Conservation (phyloP, 2,888 invertebrate species). For the Dryobota labecula region DNA sequence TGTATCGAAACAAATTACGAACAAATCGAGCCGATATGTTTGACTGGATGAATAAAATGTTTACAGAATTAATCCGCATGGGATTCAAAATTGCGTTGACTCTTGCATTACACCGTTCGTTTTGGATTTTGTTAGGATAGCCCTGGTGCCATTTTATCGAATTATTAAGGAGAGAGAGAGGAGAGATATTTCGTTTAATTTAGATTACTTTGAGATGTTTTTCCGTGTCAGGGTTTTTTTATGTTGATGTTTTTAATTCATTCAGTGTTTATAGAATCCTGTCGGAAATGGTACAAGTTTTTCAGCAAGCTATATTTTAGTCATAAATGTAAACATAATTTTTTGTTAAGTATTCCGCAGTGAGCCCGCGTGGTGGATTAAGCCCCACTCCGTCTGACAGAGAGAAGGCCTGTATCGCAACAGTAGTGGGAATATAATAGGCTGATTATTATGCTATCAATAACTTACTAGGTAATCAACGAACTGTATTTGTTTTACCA, state of each 20-base stretch:
- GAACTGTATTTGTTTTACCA: too few relatives aligned
- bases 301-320: too few relatives aligned
- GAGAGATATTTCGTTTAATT: slow-evolving; percentile 35
- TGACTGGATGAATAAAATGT: slow-evolving; percentile 44
- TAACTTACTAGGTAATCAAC: too few relatives aligned
- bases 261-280: not conserved
- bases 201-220: slow-evolving; percentile 12
- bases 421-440: too few relatives aligned
- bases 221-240: not conserved
- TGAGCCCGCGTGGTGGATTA: too few relatives aligned
- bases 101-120: slow-evolving; percentile 28
- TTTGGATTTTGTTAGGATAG: slow-evolving; percentile 12
- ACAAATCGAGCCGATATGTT: slow-evolving; percentile 31
- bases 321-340: too few relatives aligned
- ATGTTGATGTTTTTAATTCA: not conserved
- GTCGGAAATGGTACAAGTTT: not conserved
- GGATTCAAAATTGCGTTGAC: slow-evolving; percentile 35
- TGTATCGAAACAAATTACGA: slow-evolving; percentile 27
- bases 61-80: slow-evolving; percentile 31
- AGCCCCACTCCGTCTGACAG: too few relatives aligned
- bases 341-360: too few relatives aligned
- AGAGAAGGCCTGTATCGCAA: too few relatives aligned
- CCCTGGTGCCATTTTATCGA: slow-evolving; percentile 25
- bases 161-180: slow-evolving; percentile 5
- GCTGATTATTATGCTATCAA: too few relatives aligned